Percentiles rank a stretch among this genome's conserved stretches.
phyloP scores from a whole-genome alignment of 2,797 vertebrate genomes.

The Aeoliscus strigatus region DNA sequence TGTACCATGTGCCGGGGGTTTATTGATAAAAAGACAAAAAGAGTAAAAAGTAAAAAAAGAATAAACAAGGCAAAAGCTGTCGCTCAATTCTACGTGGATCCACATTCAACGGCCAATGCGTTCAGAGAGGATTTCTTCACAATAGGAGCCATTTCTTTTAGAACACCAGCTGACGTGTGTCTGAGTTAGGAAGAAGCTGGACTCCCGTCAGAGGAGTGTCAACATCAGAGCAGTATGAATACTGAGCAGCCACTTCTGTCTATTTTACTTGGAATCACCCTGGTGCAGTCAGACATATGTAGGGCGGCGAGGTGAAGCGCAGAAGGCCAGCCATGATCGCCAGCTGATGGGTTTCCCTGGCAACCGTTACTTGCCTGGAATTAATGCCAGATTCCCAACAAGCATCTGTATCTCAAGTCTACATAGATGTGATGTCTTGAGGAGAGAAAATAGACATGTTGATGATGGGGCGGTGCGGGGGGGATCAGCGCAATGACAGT shows the following conservation, averaged over 20 bases:
- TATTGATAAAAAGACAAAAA: too few relatives aligned
- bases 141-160: too few relatives aligned
- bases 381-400: slow-evolving; percentile 18
- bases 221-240: slow-evolving; percentile 6
- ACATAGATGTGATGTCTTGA: slow-evolving; percentile 26
- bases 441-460: slow-evolving; percentile 27
- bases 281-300: slow-evolving; percentile 23
- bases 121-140: too few relatives aligned
- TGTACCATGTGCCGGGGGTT: too few relatives aligned
- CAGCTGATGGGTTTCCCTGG: slow-evolving; percentile 54
- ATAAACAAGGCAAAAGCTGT: too few relatives aligned
- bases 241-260: not conserved
- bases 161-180: too few relatives aligned
- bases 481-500: slow-evolving; percentile 27
- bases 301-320: slow-evolving; percentile 31
- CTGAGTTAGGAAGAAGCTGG: too few relatives aligned
- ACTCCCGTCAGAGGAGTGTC: too few relatives aligned
- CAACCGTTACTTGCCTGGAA: slow-evolving; percentile 51
- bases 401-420: slow-evolving; percentile 25
- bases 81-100: too few relatives aligned
- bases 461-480: slow-evolving; percentile 34
- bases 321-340: slow-evolving; percentile 14
- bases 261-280: slow-evolving; percentile 10
- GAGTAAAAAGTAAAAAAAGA: slow-evolving; percentile 1
- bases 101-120: too few relatives aligned